phyloP scores from a whole-genome alignment of 2,113 vertebrate genomes.

The Zosterops hypoxanthus region DNA sequence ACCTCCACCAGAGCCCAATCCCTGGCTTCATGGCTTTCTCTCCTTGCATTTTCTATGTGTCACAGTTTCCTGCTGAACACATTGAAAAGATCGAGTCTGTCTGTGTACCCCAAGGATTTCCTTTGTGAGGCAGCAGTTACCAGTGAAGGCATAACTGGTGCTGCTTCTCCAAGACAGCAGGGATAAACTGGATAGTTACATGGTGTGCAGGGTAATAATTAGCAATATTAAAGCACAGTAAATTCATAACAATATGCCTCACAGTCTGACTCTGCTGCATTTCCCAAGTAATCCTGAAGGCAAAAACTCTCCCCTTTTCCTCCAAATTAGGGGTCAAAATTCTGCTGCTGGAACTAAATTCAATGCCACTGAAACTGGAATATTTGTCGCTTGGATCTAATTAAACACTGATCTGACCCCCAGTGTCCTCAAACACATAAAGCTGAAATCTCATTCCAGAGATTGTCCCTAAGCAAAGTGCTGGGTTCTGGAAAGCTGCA shows the following conservation, averaged over 20 bases:
- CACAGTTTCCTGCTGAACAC: not conserved
- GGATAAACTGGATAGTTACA: not conserved
- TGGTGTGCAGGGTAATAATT: not conserved
- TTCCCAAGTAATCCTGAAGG: not conserved
- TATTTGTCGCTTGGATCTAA: not conserved
- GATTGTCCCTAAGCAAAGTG: not conserved
- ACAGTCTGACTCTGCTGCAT: not conserved
- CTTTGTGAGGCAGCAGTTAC: slow-evolving; percentile 15
- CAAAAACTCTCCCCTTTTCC: not conserved
- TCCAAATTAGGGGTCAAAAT: not conserved
- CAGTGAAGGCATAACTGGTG: slow-evolving; percentile 21
- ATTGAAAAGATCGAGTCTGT: not conserved
- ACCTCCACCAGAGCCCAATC: not conserved
- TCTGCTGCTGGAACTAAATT: not conserved
- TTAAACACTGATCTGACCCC: not conserved
- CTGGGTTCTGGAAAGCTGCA: not conserved
- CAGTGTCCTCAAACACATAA: not conserved
- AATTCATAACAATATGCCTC: not conserved
- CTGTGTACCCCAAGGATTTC: not conserved
- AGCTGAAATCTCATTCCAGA: not conserved
- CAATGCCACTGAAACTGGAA: not conserved
- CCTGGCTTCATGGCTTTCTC: not conserved
- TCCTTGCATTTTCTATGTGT: not conserved
- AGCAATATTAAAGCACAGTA: not conserved
- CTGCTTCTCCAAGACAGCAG: not conserved